Conservation (phyloP, 2,797 vertebrate genomes). For the Crypturellus tataupa region DNA sequence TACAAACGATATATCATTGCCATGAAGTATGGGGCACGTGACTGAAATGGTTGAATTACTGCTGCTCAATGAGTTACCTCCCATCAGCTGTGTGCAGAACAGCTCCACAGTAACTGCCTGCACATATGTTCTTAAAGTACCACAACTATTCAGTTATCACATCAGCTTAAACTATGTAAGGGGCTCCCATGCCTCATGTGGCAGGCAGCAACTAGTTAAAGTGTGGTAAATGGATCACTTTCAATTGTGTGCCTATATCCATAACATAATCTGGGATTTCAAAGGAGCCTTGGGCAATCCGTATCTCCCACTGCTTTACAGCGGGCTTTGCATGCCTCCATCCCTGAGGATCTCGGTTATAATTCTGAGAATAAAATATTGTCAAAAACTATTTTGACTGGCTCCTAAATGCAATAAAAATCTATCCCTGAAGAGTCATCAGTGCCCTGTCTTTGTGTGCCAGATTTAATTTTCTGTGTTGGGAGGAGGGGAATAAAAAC, state of each 20-base stretch:
- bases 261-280: constrained; percentile 65
- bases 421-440: constrained; percentile 65
- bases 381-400: constrained; percentile 58
- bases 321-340: constrained; percentile 22
- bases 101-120: accelerated
- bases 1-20: background rate
- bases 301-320: constrained; percentile 38
- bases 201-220: constrained; percentile 60
- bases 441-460: background rate
- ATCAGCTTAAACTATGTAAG: background rate
- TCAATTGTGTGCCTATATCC: constrained; percentile 59
- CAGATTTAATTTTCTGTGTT: constrained; percentile 45
- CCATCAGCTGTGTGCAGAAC: accelerated
- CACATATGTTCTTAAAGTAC: background rate
- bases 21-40: background rate
- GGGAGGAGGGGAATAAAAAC: constrained; percentile 54
- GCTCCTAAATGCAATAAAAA: constrained; percentile 65
- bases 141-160: background rate
- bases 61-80: background rate
- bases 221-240: constrained; percentile 54
- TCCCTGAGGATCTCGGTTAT: constrained; percentile 41
- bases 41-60: background rate
- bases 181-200: background rate
- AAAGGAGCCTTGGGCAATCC: constrained; percentile 53
- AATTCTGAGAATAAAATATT: constrained; percentile 69